phyloP scores from a whole-genome alignment of 2,888 invertebrate genomes.

The Romanomermis culicivorax region DNA sequence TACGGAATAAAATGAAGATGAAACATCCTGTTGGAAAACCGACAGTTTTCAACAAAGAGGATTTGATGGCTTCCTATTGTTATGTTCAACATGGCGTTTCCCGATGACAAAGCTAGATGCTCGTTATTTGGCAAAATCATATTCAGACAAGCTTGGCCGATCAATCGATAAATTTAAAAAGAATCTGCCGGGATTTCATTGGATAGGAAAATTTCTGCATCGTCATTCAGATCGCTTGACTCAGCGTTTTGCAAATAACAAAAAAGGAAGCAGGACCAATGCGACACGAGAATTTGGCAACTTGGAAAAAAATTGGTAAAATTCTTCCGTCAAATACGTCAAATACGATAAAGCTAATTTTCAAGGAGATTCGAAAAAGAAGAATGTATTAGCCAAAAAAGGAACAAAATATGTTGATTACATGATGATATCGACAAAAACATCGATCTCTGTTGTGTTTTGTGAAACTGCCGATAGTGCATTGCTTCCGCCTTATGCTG shows the following conservation, averaged over 20 bases:
- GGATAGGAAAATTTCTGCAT: conserved; percentile 6
- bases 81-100: neutral
- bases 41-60: neutral
- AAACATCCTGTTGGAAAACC: neutral
- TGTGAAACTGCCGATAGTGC: neutral
- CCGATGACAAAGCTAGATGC: neutral
- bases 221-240: conserved; percentile 8
- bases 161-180: neutral
- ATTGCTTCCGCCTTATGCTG: neutral
- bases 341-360: conserved; percentile 29
- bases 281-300: conserved; percentile 8
- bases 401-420: conserved; percentile 28
- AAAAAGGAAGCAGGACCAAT: conserved; percentile 8
- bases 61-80: neutral
- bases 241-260: conserved; percentile 8
- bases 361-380: conserved; percentile 25
- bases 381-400: conserved; percentile 19
- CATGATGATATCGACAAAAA: conserved; percentile 27
- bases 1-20: neutral
- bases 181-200: neutral
- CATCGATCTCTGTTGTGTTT: conserved; percentile 17
- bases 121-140: conserved; percentile 5
- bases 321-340: conserved; percentile 16
- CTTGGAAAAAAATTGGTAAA: neutral
- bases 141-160: neutral